A percentile compares a stretch with the other conserved stretches of the same genome.
Evolutionary conservation across 2,888 invertebrate genomes (phyloP).

Genomic region (Chalcis sispes): DNA sequence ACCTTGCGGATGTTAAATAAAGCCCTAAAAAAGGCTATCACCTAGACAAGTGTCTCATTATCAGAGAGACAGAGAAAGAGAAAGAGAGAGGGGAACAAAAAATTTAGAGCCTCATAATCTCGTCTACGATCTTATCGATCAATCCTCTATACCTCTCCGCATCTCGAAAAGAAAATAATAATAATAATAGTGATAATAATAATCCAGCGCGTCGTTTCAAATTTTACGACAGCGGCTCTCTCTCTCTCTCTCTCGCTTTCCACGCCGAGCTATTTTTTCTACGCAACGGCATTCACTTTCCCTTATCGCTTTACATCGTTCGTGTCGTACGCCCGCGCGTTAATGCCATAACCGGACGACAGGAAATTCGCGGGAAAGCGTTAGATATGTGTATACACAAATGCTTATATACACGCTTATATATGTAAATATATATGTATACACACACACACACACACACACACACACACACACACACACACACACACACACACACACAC

Average conservation of each 20-base stretch:
- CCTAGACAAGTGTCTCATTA: constrained; percentile 44
- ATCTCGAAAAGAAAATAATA: constrained; percentile 1
- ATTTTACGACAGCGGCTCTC: constrained; percentile 30
- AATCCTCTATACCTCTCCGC: not conserved
- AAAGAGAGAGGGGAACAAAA: constrained; percentile 17
- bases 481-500: no score
- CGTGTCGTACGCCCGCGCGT: no score
- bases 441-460: no score
- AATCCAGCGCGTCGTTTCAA: constrained; percentile 17
- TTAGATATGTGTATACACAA: not conserved
- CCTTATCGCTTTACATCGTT: no score
- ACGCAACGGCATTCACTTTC: no score
- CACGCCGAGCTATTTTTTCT: not conserved
- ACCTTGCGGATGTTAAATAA: constrained; percentile 3
- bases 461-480: no score
- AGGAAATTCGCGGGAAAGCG: constrained; percentile 32
- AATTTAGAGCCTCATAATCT: constrained; percentile 23
- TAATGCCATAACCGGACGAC: constrained; percentile 27
- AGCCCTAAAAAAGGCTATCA: not conserved
- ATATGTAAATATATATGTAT: no score
- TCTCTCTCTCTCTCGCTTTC: not conserved
- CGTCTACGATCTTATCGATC: constrained; percentile 24
- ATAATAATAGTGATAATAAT: constrained; percentile 31
- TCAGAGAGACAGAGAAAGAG: not conserved
- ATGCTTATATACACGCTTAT: no score